A percentile compares a stretch with the other conserved stretches of the same genome.
phyloP scores from a whole-genome alignment of 2,797 vertebrate genomes.

The Catostomus latipinnis region DNA sequence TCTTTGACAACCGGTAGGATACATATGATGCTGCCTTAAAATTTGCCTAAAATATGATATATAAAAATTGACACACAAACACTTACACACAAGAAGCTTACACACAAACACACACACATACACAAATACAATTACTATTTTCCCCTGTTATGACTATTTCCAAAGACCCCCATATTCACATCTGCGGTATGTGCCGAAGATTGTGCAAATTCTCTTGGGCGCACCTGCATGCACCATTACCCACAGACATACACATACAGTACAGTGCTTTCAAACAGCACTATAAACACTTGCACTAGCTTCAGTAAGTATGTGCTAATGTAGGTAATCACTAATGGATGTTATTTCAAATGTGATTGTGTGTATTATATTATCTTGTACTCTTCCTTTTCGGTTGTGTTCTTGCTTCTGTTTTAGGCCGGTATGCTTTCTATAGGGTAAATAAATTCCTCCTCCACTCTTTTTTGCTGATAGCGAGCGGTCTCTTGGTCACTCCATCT shows the following conservation, averaged over 20 bases:
- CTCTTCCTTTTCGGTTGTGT: slow-evolving; percentile 30
- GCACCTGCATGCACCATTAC: slow-evolving; percentile 45
- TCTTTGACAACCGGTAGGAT: too few relatives aligned
- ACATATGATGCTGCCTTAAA: too few relatives aligned
- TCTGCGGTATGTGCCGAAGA: slow-evolving; percentile 26
- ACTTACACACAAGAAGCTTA: not conserved
- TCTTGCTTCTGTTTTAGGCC: not conserved
- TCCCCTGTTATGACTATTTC: slow-evolving; percentile 17
- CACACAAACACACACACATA: slow-evolving; percentile 3
- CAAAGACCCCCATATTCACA: not conserved
- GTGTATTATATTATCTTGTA: slow-evolving; percentile 31
- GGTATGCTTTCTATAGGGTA: slow-evolving; percentile 16
- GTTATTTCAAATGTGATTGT: slow-evolving; percentile 39
- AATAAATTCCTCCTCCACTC: not conserved
- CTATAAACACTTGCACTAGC: not conserved
- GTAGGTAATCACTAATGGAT: slow-evolving; percentile 43
- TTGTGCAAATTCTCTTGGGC: slow-evolving; percentile 17
- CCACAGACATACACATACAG: slow-evolving; percentile 26
- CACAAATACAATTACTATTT: not conserved
- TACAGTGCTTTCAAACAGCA: slow-evolving; percentile 14
- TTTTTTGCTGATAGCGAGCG: too few relatives aligned
- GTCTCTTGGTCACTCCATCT: slow-evolving; percentile 73
- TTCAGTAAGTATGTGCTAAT: slow-evolving; percentile 36
- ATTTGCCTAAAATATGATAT: too few relatives aligned
- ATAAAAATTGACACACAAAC: not conserved